Evolutionary conservation across 2,888 invertebrate species (phyloP).

Genomic region (Plagodis pulveraria): DNA sequence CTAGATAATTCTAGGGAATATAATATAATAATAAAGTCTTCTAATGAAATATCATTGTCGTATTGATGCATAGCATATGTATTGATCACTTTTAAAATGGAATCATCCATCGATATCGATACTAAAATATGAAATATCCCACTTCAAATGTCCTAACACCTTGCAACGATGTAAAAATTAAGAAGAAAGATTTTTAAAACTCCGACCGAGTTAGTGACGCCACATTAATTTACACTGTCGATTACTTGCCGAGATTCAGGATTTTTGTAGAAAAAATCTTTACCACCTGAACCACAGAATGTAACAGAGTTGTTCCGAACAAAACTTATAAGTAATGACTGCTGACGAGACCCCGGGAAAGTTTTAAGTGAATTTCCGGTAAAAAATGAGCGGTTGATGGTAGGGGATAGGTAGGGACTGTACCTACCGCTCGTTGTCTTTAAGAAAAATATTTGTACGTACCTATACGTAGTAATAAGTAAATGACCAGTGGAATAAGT

Average conservation of each 20-base stretch:
- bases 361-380: conserved; percentile 32
- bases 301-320: conserved; percentile 1
- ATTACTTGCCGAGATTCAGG: conserved; percentile 60
- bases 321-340: conserved; percentile 33
- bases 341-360: conserved; percentile 29
- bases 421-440: no score
- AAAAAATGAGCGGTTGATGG: conserved; percentile 20
- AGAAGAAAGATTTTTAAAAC: conserved; percentile 76
- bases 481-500: no score
- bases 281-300: conserved; percentile 26
- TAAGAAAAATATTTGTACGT: no score
- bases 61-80: no score
- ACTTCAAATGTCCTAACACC: conserved; percentile 64
- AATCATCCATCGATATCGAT: conserved; percentile 32
- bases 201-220: conserved; percentile 78
- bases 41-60: no score
- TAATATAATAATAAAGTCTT: no score
- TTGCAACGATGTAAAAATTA: conserved; percentile 83
- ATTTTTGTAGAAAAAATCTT: conserved; percentile 57
- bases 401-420: background rate
- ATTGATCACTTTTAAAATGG: background rate
- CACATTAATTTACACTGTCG: conserved; percentile 81
- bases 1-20: no score
- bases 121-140: conserved; percentile 21
- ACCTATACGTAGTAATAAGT: no score